A percentile compares a stretch with the other conserved stretches of the same genome.
Conservation (phyloP, 2,797 vertebrate genomes). For the Geotrypetes seraphini region DNA sequence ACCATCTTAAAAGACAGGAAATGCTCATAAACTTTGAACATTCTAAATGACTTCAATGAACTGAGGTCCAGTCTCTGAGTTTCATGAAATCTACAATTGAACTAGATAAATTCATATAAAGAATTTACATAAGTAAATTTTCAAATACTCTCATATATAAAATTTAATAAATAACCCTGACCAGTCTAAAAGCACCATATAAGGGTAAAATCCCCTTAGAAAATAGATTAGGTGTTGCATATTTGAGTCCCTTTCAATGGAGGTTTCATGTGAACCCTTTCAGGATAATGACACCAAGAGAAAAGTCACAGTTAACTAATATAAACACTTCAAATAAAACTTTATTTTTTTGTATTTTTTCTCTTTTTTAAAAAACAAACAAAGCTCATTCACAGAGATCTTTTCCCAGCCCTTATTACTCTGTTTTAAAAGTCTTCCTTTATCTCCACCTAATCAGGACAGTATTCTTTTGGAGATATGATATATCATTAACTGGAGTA, state of each 20-base stretch:
- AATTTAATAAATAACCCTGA: constrained; percentile 84
- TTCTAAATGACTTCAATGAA: constrained; percentile 68
- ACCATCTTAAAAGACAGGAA: constrained; percentile 37
- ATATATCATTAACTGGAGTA: no score
- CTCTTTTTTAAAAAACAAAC: no score
- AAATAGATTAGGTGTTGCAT: constrained; percentile 79
- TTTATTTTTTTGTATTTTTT: constrained; percentile 22
- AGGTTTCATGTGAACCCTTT: constrained; percentile 55
- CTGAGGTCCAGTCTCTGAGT: constrained; percentile 66
- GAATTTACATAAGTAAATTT: constrained; percentile 68
- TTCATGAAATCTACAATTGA: constrained; percentile 65
- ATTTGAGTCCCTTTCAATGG: constrained; percentile 71
- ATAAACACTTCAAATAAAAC: constrained; percentile 38
- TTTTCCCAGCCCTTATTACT: constrained; percentile 50
- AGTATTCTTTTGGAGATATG: no score
- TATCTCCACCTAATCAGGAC: constrained; percentile 17
- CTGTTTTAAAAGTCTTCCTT: constrained; percentile 34
- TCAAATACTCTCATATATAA: constrained; percentile 75
- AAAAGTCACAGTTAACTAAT: constrained; percentile 59
- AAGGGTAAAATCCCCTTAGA: constrained; percentile 69
- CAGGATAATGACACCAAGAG: constrained; percentile 49
- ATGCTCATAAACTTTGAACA: constrained; percentile 50
- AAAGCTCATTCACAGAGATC: constrained; percentile 47
- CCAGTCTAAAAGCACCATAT: constrained; percentile 94
- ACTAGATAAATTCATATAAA: constrained; percentile 78